Base-by-base conservation (phyloP, 2,888 invertebrate species). In the Lumbricus terrestris region DNA sequence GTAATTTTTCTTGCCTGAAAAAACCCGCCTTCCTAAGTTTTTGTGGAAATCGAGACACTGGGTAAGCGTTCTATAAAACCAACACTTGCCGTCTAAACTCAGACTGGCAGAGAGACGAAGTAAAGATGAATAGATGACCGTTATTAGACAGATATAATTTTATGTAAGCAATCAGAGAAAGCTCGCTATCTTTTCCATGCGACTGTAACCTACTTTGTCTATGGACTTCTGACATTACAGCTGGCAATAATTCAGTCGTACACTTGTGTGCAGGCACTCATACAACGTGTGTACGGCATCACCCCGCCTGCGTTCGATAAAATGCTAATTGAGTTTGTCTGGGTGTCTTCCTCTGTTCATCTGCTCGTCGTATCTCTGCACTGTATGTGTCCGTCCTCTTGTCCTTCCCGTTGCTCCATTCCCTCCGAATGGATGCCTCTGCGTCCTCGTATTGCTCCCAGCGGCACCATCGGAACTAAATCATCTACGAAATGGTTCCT, bases 401-500 rank as follows among this genome's bases (percentile, higher is more conserved):
- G 83, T 83, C 83, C 34, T 47, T 40, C 47, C 20, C 4, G 23
- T 47, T 47, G 20, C 23, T 23, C 47, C 23, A 47, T 23, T 47
- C 47, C 47, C n/a, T 83, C 47, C 89, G 1, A n/a, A 1, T 42
- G 34, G 23, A 37, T 37, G 33, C 82, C 37, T 82, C 69, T 42
- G 69, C 54, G 54, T 89, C 82, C 37, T 18, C 37, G 3, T n/a
- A 33, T 54, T 89, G 34, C 54, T 42, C 54, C 82, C 89, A 89
- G 37, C 89, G 82, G n/a, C 54, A 33, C 54, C 89, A 54, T 89
- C 33, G 34, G 42, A 89, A 47, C 33, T 89, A 89, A 69, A 37
- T 82, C 82, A 82, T 37, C 35, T 54, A 83, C 23, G 29, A 40
- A 69, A 82, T 38, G 2, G 33, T 40, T 83, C 82, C 54, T 54